phyloP scores from a whole-genome alignment of 2,888 invertebrate species.

The Anthrax anthrax region DNA sequence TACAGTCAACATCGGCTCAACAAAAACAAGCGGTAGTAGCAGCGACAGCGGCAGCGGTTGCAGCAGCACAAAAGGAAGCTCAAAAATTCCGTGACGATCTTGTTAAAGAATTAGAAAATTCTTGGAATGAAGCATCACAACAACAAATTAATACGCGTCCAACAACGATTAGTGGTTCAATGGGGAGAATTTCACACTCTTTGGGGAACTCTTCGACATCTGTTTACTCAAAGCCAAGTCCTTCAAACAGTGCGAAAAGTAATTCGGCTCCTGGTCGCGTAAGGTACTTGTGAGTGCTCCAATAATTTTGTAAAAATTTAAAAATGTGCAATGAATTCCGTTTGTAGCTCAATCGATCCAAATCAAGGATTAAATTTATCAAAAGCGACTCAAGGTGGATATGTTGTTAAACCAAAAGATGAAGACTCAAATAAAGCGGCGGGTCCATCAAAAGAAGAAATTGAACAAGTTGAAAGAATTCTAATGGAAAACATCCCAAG shows the following conservation, averaged over 20 bases:
- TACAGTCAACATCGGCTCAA: neutral
- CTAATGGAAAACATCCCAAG: constrained; percentile 33
- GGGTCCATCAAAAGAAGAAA: constrained; percentile 43
- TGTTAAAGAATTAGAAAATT: constrained; percentile 61
- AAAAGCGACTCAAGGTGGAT: constrained; percentile 41
- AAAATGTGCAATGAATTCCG: neutral
- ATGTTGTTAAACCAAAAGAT: constrained; percentile 48
- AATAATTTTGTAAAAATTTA: neutral
- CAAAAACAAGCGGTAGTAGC: neutral
- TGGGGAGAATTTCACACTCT: constrained; percentile 31
- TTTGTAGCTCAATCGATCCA: constrained; percentile 32
- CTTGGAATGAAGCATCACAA: constrained; percentile 41
- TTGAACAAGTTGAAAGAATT: constrained; percentile 43
- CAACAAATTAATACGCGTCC: neutral
- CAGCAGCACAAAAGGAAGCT: constrained; percentile 4
- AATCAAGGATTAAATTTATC: constrained; percentile 33
- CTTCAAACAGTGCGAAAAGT: constrained; percentile 35
- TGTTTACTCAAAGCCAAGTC: constrained; percentile 33
- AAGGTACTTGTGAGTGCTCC: constrained; percentile 20
- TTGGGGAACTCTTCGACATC: constrained; percentile 34
- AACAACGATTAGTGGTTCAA: constrained; percentile 17
- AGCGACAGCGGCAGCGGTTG: neutral
- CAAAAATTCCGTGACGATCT: constrained; percentile 29
- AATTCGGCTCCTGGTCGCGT: constrained; percentile 35
- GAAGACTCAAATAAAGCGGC: constrained; percentile 52